A percentile compares a stretch with the other conserved stretches of the same genome.
These are phyloP conservation scores for Aporophyla lueneburgensis DNA, from an alignment of 2,888 invertebrate species.

Conservation along the genomic window DNA sequence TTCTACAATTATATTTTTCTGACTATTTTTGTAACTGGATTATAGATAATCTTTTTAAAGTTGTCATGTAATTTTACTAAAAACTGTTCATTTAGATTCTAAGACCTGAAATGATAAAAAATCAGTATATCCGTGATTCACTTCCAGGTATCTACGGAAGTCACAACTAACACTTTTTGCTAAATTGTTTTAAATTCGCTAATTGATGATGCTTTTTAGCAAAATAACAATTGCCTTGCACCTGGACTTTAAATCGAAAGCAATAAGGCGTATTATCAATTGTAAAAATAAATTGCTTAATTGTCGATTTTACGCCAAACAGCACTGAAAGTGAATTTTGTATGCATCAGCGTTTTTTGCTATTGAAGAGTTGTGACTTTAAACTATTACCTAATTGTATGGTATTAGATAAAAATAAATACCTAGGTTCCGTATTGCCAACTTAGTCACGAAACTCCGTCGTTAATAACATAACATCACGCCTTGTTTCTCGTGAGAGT, in stretches of 20 bases:
- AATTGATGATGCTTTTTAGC: slow-evolving; percentile 37
- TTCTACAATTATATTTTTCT: no score
- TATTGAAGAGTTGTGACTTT: slow-evolving; percentile 20
- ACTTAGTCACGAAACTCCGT: no score
- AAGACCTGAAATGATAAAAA: slow-evolving; percentile 6
- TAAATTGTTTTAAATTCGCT: slow-evolving; percentile 30
- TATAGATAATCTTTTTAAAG: no score
- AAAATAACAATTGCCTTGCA: slow-evolving; percentile 3
- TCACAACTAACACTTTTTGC: slow-evolving; percentile 39
- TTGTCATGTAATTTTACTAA: no score
- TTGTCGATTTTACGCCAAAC: slow-evolving; percentile 49
- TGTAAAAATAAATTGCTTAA: slow-evolving; percentile 10
- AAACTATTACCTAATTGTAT: slow-evolving; percentile 15
- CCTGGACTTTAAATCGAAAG: not conserved
- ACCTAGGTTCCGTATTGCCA: not conserved
- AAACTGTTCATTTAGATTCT: not conserved
- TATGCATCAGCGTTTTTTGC: slow-evolving; percentile 46
- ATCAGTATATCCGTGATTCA: slow-evolving; percentile 12
- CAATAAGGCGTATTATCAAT: slow-evolving; percentile 25
- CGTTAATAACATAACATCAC: no score
- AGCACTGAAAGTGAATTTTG: slow-evolving; percentile 48
- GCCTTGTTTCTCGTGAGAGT: no score
- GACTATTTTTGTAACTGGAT: no score
- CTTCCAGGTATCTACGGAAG: slow-evolving; percentile 43
- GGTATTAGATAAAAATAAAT: not conserved